A percentile compares a stretch with the other conserved stretches of the same genome.
Evolutionary conservation across 2,888 invertebrate species (phyloP).

Genomic region (Embidobia sp.): DNA sequence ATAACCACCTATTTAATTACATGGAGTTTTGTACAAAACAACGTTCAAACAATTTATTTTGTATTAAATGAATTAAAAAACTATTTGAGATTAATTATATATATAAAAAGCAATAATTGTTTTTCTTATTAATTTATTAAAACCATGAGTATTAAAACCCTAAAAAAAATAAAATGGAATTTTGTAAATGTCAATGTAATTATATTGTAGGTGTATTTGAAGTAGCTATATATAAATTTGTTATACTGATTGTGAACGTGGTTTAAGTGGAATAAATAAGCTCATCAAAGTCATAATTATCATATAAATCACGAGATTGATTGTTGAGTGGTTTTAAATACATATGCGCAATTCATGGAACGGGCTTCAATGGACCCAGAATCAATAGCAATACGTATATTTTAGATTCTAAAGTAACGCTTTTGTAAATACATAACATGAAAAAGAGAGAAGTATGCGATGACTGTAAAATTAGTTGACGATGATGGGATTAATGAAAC

Average conservation of each 20-base stretch:
- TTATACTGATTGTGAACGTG: conserved; percentile 41
- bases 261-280: conserved; percentile 20
- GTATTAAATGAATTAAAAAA: too few species aligned
- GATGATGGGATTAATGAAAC: conserved; percentile 7
- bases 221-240: conserved; percentile 50
- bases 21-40: too few species aligned
- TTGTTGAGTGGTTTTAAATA: conserved; percentile 41
- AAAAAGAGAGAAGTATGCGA: conserved; percentile 8
- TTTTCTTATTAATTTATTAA: too few species aligned
- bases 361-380: conserved; percentile 9
- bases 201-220: conserved; percentile 29
- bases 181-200: conserved; percentile 35
- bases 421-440: conserved; percentile 45
- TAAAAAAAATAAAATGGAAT: conserved; percentile 7
- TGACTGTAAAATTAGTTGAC: conserved; percentile 19
- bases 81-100: too few species aligned
- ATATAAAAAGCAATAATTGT: too few species aligned
- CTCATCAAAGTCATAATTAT: conserved; percentile 32
- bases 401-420: conserved; percentile 53
- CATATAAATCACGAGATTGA: conserved; percentile 33
- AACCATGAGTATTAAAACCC: too few species aligned
- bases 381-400: conserved; percentile 60
- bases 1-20: too few species aligned
- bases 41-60: too few species aligned
- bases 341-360: neutral